A percentile compares a stretch with the other conserved stretches of the same genome.
Evolutionary conservation across 2,113 vertebrate species (phyloP).

Genomic region (Dipodomys merriami): DNA sequence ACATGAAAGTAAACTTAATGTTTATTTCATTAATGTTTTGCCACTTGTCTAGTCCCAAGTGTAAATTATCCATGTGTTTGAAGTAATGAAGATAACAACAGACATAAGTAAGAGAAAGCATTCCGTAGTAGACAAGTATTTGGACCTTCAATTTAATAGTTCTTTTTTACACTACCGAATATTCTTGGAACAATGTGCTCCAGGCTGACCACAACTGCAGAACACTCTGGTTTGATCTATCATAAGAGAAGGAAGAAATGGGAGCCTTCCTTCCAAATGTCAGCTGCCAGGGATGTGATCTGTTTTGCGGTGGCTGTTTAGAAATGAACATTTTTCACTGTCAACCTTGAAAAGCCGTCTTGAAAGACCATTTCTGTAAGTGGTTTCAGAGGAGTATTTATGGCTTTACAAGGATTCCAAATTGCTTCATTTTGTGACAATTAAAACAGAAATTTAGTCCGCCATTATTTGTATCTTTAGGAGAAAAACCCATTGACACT

Average conservation of each 20-base stretch:
- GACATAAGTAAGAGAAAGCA: background rate
- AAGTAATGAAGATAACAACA: background rate
- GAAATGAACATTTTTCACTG: slow-evolving; percentile 49
- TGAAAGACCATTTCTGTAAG: slow-evolving; percentile 55
- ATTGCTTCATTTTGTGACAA: slow-evolving; percentile 70
- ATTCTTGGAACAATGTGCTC: background rate
- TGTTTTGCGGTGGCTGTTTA: background rate
- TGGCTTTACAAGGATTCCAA: slow-evolving; percentile 48
- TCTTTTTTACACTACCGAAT: background rate
- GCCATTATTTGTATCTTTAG: slow-evolving; percentile 24
- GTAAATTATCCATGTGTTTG: background rate
- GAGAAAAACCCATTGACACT: no score
- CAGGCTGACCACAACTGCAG: background rate
- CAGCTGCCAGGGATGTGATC: background rate
- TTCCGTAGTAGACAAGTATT: background rate
- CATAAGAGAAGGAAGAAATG: no score
- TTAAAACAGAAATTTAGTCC: slow-evolving; percentile 61
- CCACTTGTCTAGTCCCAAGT: background rate
- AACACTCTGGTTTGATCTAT: background rate
- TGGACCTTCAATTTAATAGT: background rate
- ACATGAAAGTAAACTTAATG: no score
- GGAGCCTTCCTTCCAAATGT: background rate
- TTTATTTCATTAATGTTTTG: background rate
- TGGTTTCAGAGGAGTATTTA: slow-evolving; percentile 69
- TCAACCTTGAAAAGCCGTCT: slow-evolving; percentile 44